Evolutionary conservation across 2,113 vertebrate genomes (phyloP), one percentile per base, ranked within the genome.

Genomic region (Diphyllodes magnificus): DNA sequence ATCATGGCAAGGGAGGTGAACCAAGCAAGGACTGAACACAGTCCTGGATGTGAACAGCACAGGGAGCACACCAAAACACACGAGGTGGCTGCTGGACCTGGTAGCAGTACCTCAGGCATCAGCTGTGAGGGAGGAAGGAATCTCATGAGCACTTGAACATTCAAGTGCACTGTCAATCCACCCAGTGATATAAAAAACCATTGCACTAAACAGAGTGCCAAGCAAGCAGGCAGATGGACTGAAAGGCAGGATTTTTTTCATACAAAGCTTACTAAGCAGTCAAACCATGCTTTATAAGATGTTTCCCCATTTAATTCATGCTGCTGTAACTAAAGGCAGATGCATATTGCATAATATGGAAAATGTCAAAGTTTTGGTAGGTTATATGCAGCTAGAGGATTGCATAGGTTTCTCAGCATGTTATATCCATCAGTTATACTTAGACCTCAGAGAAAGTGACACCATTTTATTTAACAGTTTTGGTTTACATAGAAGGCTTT

Each of bases 281-380:
- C 51, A 72, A 84, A 39, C 50, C 25, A 65, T 18, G 23, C 28
- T 76, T 71, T 57, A 12, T 61, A 83, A 83, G 59, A 45, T 60
- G 57, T 39, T 92, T 91, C 42, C 33, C 19, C 24, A 66, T 77
- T 86, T 86, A 95, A 92, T 85, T 95, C 59, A 76, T 25, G 50
- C 53, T 82, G 53, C 28, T 5, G 6, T 87, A 90, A 91, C 31
- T 56, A 76, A 92, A 89, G 35, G 61, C 54, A 89, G 90, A 84
- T 54, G 27, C 14, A 76, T 23, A 49, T 15, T 92, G 57, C 49
- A 14, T 75, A 89, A 61, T 1, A 89, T 15, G 31, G 44, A 91
- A 93, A 94, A 96, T 20, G 20, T 44, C 47, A 30, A 77, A 13
- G 40, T 56, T 81, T 75, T 89, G 31, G 37, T 49, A 76, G 61